Conservation (phyloP, 2,888 invertebrate genomes). For the Nomada lathburiana region DNA sequence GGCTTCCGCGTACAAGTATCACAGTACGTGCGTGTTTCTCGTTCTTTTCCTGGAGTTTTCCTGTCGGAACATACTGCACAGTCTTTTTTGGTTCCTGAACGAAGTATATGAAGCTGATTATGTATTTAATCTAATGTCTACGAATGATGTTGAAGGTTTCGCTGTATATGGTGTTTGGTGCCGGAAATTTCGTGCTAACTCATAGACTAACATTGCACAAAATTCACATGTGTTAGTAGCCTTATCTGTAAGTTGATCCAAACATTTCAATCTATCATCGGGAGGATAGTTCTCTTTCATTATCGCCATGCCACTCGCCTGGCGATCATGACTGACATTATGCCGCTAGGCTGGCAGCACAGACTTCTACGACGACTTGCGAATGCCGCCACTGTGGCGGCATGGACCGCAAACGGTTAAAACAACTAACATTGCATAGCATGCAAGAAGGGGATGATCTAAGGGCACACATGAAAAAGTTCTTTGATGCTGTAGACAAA, state of each 20-base stretch:
- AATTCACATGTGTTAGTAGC: constrained; percentile 31
- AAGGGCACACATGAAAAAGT: neutral
- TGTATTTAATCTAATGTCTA: constrained; percentile 26
- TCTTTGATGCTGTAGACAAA: neutral
- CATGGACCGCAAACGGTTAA: too few relatives aligned
- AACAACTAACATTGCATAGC: neutral
- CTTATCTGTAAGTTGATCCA: too few relatives aligned
- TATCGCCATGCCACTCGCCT: too few relatives aligned
- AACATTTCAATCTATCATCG: too few relatives aligned
- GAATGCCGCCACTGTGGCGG: too few relatives aligned
- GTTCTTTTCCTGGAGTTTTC: constrained; percentile 7
- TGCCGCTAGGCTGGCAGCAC: too few relatives aligned
- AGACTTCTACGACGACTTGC: too few relatives aligned
- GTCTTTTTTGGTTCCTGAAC: constrained; percentile 24
- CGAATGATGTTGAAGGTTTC: constrained; percentile 11
- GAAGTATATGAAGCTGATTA: constrained; percentile 33
- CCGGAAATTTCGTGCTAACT: constrained; percentile 27
- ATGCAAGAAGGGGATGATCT: neutral
- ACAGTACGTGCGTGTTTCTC: neutral
- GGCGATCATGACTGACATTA: too few relatives aligned
- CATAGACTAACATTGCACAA: constrained; percentile 24
- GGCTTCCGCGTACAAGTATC: constrained; percentile 4
- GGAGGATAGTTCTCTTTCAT: too few relatives aligned
- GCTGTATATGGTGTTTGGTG: constrained; percentile 15
- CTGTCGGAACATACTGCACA: constrained; percentile 31